Conservation (phyloP, 2,888 invertebrate species). For the Limnephilus rhombicus region DNA sequence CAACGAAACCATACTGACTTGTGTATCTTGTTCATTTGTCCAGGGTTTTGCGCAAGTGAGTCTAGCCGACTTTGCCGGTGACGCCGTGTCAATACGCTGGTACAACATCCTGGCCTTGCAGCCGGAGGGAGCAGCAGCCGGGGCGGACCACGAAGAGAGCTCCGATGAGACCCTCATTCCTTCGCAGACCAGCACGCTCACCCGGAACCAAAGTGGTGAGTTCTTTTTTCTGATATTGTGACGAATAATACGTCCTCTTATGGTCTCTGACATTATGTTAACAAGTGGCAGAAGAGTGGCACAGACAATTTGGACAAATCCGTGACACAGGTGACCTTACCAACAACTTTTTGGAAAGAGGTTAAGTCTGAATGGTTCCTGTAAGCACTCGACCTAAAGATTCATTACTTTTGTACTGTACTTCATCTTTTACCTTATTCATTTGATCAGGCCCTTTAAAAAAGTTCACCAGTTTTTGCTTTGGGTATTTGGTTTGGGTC, state of each 20-base stretch:
- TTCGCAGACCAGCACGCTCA: slow-evolving; percentile 96
- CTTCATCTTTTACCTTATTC: no score
- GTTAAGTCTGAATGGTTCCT: no score
- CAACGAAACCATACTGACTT: not conserved
- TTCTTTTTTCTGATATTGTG: not conserved
- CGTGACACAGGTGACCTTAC: no score
- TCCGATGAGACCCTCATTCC: slow-evolving; percentile 98
- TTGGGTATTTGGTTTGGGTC: no score
- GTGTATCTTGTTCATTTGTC: not conserved
- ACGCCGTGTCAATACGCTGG: slow-evolving; percentile 91
- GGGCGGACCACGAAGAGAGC: slow-evolving; percentile 89
- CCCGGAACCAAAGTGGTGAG: slow-evolving; percentile 86
- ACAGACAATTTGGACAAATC: not conserved
- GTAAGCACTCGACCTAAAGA: no score
- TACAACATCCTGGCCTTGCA: slow-evolving; percentile 95
- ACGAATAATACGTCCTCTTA: not conserved
- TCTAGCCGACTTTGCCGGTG: slow-evolving; percentile 94
- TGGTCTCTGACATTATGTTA: not conserved
- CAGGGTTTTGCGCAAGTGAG: slow-evolving; percentile 98
- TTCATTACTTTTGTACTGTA: no score
- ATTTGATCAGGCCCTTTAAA: no score
- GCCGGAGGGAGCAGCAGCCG: slow-evolving; percentile 67
- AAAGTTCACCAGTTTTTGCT: no score
- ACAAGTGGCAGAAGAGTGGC: no score
- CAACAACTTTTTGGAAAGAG: no score